Evolutionary conservation across 2,888 invertebrate genomes (phyloP), one percentile per base, ranked within the genome.

Genomic region (Eupithecia dodoneata): DNA sequence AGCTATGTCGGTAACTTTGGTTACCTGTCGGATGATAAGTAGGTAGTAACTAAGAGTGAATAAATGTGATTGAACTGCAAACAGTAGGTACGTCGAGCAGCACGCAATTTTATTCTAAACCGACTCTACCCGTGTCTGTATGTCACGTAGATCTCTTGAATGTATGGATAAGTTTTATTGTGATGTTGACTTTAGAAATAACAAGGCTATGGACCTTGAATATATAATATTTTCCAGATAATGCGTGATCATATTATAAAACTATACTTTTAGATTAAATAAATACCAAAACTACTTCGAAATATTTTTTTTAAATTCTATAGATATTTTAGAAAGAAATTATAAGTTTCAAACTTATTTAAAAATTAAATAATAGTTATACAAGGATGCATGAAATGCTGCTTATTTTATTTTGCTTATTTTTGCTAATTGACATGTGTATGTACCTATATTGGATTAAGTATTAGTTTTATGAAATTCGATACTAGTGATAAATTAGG

Each of bases 61-160:
- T 52, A 13, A 6, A 15, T 52, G 1, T 15, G 5, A 15, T 15
- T 1, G 45, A 45, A 45, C 1, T 52, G 4, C 13, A 52, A 52
- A 52, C 30, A 30, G 30, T 30, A 15, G 6, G 15, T 52, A n/a
- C 15, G 52, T 18, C 3, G n/a, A n/a, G 55, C 18, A 59, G 9
- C 18, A 10, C 59, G 18, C 59, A 59, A 59, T 59, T 59, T 59
- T 59, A 59, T 18, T 9, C 59, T 18, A n/a, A 9, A 18, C 59
- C 0, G 9, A 3, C 59, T 59, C 9, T 9, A 18, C n/a, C 9
- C 30, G 30, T 5, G 12, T 30, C 63, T 2, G 63, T 2, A n/a
- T 10, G 84, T 86, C 89, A 89, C 89, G 89, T 89, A 85, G 79
- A 71, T 71, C 75, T 72, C 65, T 83, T 81, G 77, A 74, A 47